Evolutionary conservation across 2,888 invertebrate species (phyloP).

Genomic region (Autographa gamma): DNA sequence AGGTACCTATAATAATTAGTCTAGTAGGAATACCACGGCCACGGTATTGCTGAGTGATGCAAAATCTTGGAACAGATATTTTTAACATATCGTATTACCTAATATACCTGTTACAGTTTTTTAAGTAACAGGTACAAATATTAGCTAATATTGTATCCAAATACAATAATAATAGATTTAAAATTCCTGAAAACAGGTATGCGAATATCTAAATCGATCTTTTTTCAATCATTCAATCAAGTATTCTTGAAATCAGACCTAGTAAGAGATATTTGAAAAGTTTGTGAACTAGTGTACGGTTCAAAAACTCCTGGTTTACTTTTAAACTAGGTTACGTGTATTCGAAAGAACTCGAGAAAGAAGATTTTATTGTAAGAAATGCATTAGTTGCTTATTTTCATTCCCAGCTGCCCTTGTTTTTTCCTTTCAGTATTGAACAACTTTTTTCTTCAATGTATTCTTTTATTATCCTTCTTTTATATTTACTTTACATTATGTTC

Average conservation of each 20-base stretch:
- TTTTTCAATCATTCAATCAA: not conserved
- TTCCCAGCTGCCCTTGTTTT: too few relatives aligned
- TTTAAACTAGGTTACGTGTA: not conserved
- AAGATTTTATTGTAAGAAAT: too few relatives aligned
- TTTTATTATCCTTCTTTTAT: too few relatives aligned
- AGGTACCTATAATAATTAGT: constrained; percentile 35
- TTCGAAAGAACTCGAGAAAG: not conserved
- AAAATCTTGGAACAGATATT: not conserved
- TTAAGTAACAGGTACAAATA: not conserved
- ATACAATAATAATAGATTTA: too few relatives aligned
- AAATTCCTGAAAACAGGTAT: too few relatives aligned
- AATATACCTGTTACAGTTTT: too few relatives aligned
- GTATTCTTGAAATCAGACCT: not conserved
- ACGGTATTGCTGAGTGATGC: not conserved
- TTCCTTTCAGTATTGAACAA: too few relatives aligned
- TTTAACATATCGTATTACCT: too few relatives aligned
- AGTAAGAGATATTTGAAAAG: not conserved
- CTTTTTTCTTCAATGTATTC: too few relatives aligned
- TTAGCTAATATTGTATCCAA: constrained; percentile 11
- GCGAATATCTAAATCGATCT: not conserved
- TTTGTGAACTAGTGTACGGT: not conserved
- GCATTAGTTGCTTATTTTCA: too few relatives aligned
- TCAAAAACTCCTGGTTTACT: not conserved
- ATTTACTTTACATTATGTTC: too few relatives aligned
- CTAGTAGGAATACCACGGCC: not conserved